These are phyloP conservation scores for Gymnoscelis rufifasciata DNA, from an alignment of 2,888 invertebrate species.

Conservation along the genomic window DNA sequence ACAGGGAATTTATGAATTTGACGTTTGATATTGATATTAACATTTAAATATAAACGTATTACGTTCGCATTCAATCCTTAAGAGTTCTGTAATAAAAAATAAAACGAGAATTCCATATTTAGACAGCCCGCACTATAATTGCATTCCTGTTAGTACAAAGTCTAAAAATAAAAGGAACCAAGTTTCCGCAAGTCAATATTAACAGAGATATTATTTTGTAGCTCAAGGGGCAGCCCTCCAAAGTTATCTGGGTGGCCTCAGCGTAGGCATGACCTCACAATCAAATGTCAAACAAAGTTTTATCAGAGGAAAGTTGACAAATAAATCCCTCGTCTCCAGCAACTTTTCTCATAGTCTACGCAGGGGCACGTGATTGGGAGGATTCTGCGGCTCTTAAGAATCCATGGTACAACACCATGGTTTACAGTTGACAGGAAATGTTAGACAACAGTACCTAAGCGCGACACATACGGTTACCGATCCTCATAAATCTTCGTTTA, in stretches of 20 bases:
- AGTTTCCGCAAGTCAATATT: slow-evolving; percentile 34
- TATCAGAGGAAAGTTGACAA: slow-evolving; percentile 74
- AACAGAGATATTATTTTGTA: slow-evolving; percentile 52
- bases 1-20: too few relatives aligned
- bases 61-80: too few relatives aligned
- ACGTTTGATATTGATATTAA: too few relatives aligned
- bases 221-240: slow-evolving; percentile 37
- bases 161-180: slow-evolving; percentile 28
- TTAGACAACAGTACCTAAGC: too few relatives aligned
- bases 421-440: not conserved
- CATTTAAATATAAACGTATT: too few relatives aligned
- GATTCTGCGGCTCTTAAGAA: not conserved
- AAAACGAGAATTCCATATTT: too few relatives aligned
- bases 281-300: slow-evolving; percentile 75
- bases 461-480: too few relatives aligned
- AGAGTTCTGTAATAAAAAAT: too few relatives aligned
- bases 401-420: not conserved
- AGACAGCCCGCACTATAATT: too few relatives aligned
- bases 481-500: too few relatives aligned
- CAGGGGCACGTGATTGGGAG: slow-evolving; percentile 46
- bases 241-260: slow-evolving; percentile 46
- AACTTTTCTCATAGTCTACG: slow-evolving; percentile 67
- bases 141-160: slow-evolving; percentile 18
- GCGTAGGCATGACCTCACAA: slow-evolving; percentile 64
- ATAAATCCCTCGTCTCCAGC: slow-evolving; percentile 61